phyloP scores from a whole-genome alignment of 2,888 invertebrate species.

The Chymomyza fuscimana region DNA sequence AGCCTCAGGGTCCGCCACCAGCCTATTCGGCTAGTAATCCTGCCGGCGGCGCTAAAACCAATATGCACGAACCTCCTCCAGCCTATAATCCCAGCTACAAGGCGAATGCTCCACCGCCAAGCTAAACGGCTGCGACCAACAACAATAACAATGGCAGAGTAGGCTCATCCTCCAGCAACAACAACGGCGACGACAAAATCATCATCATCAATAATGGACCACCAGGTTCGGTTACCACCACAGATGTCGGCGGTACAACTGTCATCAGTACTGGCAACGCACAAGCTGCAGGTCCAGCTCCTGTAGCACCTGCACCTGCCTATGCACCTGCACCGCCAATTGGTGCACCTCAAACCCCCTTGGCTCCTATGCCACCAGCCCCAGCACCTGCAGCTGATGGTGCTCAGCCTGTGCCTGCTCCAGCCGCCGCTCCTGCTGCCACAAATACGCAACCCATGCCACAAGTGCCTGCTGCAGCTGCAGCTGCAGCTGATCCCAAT shows the following conservation, averaged over 20 bases:
- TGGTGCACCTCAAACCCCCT: conserved; percentile 10
- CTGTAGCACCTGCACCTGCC: conserved; percentile 24
- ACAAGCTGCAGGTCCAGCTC: conserved; percentile 13
- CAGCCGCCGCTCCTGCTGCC: conserved; percentile 18
- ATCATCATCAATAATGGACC: conserved; percentile 79
- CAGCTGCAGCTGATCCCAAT: conserved; percentile 30
- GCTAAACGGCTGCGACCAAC: conserved; percentile 65
- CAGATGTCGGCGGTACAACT: conserved; percentile 70
- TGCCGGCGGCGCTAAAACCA: conserved; percentile 75
- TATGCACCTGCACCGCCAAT: conserved; percentile 2
- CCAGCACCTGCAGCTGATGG: too few relatives aligned
- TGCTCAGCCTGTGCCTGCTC: conserved; percentile 10
- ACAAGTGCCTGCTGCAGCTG: conserved; percentile 7
- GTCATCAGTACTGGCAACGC: conserved; percentile 62
- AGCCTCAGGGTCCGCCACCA: conserved; percentile 77
- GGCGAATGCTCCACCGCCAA: conserved; percentile 70
- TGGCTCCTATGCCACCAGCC: conserved; percentile 25
- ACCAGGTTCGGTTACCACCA: conserved; percentile 75
- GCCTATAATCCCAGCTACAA: conserved; percentile 70
- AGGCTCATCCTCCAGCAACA: conserved; percentile 20
- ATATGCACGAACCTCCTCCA: conserved; percentile 76
- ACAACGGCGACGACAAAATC: conserved; percentile 72
- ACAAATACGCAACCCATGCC: conserved; percentile 17
- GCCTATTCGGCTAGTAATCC: conserved; percentile 75
- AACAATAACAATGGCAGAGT: conserved; percentile 39